These are phyloP conservation scores for Bruchidius siliquastri DNA, from an alignment of 2,888 invertebrate species.

Conservation along the genomic window DNA sequence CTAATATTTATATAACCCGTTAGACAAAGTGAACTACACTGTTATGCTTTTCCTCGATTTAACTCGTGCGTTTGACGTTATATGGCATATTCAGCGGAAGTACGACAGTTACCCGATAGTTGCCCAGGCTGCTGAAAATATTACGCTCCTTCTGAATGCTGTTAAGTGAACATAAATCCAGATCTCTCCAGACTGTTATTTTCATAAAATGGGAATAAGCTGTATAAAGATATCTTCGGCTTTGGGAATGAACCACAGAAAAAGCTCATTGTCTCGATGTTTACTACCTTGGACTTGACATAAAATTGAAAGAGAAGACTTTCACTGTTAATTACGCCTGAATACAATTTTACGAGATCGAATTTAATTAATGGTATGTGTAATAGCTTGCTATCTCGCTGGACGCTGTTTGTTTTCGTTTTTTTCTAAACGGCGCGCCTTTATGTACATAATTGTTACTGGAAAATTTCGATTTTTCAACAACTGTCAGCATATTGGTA, in stretches of 20 bases:
- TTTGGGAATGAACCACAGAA: background rate
- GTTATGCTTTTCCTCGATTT: too few species aligned
- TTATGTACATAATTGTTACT: background rate
- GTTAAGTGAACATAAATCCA: too few species aligned
- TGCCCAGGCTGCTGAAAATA: too few species aligned
- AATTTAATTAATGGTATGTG: constrained; percentile 10
- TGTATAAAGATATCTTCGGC: background rate
- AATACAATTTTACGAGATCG: constrained; percentile 17
- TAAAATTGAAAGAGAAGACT: constrained; percentile 12
- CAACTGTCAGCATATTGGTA: background rate
- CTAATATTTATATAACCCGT: too few species aligned
- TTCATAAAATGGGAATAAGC: background rate
- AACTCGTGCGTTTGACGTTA: too few species aligned
- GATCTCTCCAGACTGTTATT: too few species aligned
- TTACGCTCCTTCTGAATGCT: too few species aligned
- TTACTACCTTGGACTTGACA: background rate
- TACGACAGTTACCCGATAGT: too few species aligned
- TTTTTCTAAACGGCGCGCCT: background rate
- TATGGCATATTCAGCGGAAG: too few species aligned
- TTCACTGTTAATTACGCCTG: constrained; percentile 18
- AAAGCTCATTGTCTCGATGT: background rate
- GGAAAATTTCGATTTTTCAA: background rate
- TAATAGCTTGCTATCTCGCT: background rate
- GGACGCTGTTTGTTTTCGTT: background rate
- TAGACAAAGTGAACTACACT: too few species aligned